Evolutionary conservation across 2,888 invertebrate genomes (phyloP).

Genomic region (Fabriciana adippe): DNA sequence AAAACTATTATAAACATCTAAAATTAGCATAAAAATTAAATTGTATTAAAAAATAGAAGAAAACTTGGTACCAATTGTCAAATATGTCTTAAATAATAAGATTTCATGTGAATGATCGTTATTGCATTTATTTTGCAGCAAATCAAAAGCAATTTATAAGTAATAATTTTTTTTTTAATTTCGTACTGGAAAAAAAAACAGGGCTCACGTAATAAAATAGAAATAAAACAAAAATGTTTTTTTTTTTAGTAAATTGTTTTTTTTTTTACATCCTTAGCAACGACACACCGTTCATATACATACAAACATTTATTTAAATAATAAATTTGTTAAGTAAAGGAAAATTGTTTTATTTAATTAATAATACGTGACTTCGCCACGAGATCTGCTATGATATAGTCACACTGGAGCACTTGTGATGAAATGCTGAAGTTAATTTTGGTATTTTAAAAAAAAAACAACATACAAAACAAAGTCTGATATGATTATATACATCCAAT

Average conservation of each 20-base stretch:
- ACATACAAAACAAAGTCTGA: no score
- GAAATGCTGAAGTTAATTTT: neutral
- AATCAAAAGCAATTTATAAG: no score
- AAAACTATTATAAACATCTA: no score
- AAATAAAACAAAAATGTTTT: conserved; percentile 52
- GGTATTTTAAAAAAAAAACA: neutral
- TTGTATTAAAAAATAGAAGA: no score
- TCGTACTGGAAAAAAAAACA: neutral
- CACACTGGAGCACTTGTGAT: conserved; percentile 33
- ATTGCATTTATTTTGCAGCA: no score
- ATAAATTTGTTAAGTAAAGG: conserved; percentile 65
- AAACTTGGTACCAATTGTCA: no score
- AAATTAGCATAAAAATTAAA: no score
- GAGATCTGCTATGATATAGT: conserved; percentile 39
- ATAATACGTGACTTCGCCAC: conserved; percentile 53
- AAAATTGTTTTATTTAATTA: conserved; percentile 51
- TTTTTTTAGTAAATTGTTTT: conserved; percentile 60
- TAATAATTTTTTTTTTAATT: neutral
- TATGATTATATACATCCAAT: no score
- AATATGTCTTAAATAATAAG: no score
- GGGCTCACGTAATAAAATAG: conserved; percentile 1
- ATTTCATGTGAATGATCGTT: no score
- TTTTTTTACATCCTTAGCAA: conserved; percentile 60
- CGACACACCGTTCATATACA: conserved; percentile 62
- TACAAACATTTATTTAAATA: conserved; percentile 66